Evolutionary conservation across 2,888 invertebrate species (phyloP).

Genomic region (Pollenia amentaria): DNA sequence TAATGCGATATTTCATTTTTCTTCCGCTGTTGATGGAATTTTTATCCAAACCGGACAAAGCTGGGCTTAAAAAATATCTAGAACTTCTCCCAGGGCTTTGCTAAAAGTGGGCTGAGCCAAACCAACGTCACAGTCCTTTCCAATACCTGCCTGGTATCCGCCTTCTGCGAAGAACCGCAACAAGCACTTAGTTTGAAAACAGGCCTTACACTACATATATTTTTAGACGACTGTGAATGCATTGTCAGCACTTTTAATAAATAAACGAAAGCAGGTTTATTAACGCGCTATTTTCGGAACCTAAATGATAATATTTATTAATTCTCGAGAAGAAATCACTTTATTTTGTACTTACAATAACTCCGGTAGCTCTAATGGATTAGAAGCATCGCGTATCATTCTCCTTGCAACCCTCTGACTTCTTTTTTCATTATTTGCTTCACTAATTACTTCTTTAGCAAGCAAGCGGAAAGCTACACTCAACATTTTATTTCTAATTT

Average conservation of each 20-base stretch:
- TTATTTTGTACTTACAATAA: slow-evolving; percentile 34
- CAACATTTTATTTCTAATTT: not conserved
- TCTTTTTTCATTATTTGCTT: not conserved
- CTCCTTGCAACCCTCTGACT: slow-evolving; percentile 29
- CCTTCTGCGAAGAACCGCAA: slow-evolving; percentile 40
- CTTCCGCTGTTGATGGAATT: slow-evolving; percentile 6
- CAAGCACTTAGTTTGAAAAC: slow-evolving; percentile 37
- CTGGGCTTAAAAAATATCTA: slow-evolving; percentile 49
- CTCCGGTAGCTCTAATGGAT: slow-evolving; percentile 45
- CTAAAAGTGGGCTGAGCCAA: too few species aligned
- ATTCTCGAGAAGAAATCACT: not conserved
- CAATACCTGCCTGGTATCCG: too few species aligned
- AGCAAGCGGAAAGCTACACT: slow-evolving; percentile 2
- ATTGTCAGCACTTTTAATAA: too few species aligned
- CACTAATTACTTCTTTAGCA: not conserved
- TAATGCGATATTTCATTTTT: slow-evolving; percentile 29
- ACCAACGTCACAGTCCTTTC: too few species aligned
- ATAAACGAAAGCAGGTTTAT: slow-evolving; percentile 26
- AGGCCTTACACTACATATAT: slow-evolving; percentile 36
- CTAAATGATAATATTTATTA: slow-evolving; percentile 3
- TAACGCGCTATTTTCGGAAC: slow-evolving; percentile 41
- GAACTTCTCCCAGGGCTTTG: slow-evolving; percentile 33
- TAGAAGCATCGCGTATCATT: slow-evolving; percentile 34
- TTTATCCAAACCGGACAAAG: slow-evolving; percentile 62
- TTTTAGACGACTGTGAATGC: too few species aligned